phyloP scores from a whole-genome alignment of 2,888 invertebrate species.

The Drosophila nr. perissopoda region DNA sequence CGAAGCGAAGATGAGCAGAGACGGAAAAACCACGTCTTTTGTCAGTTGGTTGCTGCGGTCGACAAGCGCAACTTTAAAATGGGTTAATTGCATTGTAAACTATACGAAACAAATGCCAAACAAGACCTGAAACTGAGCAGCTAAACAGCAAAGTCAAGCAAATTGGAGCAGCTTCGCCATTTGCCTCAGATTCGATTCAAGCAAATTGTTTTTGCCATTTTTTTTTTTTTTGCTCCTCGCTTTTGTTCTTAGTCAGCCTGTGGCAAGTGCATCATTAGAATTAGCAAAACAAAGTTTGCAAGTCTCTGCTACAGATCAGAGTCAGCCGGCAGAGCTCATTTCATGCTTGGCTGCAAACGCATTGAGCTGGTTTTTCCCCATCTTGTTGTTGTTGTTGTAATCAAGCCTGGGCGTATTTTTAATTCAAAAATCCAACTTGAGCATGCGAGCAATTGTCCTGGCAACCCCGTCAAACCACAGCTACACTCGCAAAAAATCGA shows the following conservation, averaged over 20 bases:
- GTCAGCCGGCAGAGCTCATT: slow-evolving; percentile 45
- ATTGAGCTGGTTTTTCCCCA: slow-evolving; percentile 10
- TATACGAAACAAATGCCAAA: slow-evolving; percentile 76
- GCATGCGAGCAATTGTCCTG: slow-evolving; percentile 18
- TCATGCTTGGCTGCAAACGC: slow-evolving; percentile 31
- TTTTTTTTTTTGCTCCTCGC: neutral
- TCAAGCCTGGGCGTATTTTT: slow-evolving; percentile 23
- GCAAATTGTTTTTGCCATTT: slow-evolving; percentile 9
- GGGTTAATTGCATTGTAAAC: slow-evolving; percentile 81
- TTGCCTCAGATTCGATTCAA: slow-evolving; percentile 47
- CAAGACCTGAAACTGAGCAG: slow-evolving; percentile 58
- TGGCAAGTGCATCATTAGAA: slow-evolving; percentile 58
- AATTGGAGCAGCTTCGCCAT: slow-evolving; percentile 31
- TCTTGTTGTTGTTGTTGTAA: slow-evolving; percentile 19
- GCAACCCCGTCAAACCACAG: neutral
- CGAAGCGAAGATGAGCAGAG: no score
- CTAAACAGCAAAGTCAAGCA: slow-evolving; percentile 26
- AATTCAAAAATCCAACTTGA: slow-evolving; percentile 12
- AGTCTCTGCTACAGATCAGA: slow-evolving; percentile 20
- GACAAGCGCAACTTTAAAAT: slow-evolving; percentile 75
- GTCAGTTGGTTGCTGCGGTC: slow-evolving; percentile 68
- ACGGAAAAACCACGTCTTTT: slow-evolving; percentile 58
- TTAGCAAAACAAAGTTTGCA: slow-evolving; percentile 38
- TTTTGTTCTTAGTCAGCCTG: slow-evolving; percentile 11
- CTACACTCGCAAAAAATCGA: neutral